Evolutionary conservation across 92 coral and sea anemone genomes (phyloP), one percentile per base, ranked within the genome.

Genomic region (Pocillopora grandis): DNA sequence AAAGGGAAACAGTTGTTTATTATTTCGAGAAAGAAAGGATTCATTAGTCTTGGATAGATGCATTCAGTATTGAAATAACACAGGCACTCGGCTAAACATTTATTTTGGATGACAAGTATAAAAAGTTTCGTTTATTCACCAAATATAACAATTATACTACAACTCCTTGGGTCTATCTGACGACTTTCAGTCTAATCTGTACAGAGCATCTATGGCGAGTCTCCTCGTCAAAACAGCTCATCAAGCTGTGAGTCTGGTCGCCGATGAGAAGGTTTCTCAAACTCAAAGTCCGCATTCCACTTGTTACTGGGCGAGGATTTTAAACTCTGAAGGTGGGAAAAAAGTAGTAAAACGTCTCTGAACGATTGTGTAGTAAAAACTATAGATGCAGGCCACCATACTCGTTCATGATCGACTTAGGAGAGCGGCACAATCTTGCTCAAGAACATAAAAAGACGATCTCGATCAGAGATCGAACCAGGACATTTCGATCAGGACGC

Each of bases 181-280:
- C 55, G 42, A 70, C 55, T 33, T 5, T 42, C 52, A 42, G 52
- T 42, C 52, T 42, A 42, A 0, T 42, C 52, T 42, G 52, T 42
- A 42, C 5, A 3, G 52, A 42, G 52, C 8, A 42, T 3, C 52
- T 42, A 42, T 42, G 8, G 52, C 4, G 52, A 42, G 52, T 42
- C 52, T 42, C 52, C 9, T 19, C 35, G 52, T 71, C 64, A 82
- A 72, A 82, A 82, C 86, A 82, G 79, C 49, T 82, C 86, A 62
- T 82, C 86, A 23, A 82, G 86, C 10, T 61, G 79, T 23, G 86
- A 82, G 12, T 72, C 86, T 62, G 86, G 86, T 73, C 86, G 78
- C 27, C 86, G 71, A 9, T 71, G 42, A 3, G 75, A 37, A 18
- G 77, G 86, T 52, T 64, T 74, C 72, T 73, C 86, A 63, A 82